These are phyloP conservation scores for Caenorhabditis doughertyi DNA, from an alignment of 2,888 invertebrate genomes.

Conservation along the genomic window DNA sequence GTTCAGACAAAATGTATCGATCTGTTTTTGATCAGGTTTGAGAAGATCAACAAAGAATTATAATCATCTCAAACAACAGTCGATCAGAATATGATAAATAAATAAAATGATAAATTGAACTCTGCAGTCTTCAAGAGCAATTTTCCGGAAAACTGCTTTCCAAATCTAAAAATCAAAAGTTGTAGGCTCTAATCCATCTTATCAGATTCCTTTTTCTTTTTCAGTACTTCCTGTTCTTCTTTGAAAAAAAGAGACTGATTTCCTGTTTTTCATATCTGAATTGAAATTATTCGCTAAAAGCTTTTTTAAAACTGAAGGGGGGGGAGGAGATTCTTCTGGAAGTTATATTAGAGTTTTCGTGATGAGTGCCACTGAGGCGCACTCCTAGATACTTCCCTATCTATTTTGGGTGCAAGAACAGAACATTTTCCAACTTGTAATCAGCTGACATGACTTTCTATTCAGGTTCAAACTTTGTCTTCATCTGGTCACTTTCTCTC, in stretches of 20 bases:
- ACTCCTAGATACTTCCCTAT: neutral
- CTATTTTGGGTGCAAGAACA: neutral
- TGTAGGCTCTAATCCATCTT: neutral
- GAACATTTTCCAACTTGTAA: neutral
- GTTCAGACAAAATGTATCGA: neutral
- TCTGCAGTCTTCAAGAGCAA: no score
- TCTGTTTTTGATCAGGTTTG: neutral
- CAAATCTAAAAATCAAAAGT: neutral
- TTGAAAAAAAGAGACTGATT: no score
- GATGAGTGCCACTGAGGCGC: no score
- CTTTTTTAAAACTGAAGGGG: no score
- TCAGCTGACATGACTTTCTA: constrained; percentile 13
- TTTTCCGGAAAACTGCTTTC: no score
- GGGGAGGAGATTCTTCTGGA: no score
- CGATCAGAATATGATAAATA: neutral
- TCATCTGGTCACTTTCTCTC: neutral
- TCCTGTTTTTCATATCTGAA: no score
- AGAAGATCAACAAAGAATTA: neutral
- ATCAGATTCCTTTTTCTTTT: neutral
- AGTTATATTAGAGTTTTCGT: no score
- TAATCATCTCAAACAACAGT: neutral
- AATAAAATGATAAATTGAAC: no score
- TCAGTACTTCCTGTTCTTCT: neutral
- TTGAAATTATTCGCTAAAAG: no score
- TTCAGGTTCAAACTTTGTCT: constrained; percentile 20